Evolutionary conservation across 2,797 vertebrate species (phyloP).

Genomic region (Argyrosomus regius): DNA sequence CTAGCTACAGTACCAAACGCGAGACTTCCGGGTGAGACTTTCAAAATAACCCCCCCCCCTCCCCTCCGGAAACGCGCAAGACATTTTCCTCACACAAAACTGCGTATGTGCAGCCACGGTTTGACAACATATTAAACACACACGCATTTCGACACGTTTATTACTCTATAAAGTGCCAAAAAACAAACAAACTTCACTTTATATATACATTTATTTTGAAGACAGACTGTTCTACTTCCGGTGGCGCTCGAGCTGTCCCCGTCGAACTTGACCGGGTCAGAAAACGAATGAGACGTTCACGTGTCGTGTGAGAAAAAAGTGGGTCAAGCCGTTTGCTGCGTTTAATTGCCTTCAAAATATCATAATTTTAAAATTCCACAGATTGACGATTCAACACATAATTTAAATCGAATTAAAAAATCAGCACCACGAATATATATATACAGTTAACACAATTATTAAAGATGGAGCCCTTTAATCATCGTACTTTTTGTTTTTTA

Average conservation of each 20-base stretch:
- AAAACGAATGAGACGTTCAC: slow-evolving; percentile 24
- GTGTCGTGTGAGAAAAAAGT: slow-evolving; percentile 53
- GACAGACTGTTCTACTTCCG: accelerated
- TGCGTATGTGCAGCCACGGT: accelerated
- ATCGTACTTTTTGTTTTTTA: not conserved
- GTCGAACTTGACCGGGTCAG: slow-evolving; percentile 6
- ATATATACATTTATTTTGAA: slow-evolving; percentile 32
- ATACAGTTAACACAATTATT: too few relatives aligned
- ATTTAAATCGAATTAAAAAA: not conserved
- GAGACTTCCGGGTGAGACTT: slow-evolving; percentile 24
- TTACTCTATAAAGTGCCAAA: too few relatives aligned
- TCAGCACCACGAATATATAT: too few relatives aligned
- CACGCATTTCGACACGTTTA: too few relatives aligned
- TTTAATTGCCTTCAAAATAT: slow-evolving; percentile 4
- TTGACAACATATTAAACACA: too few relatives aligned
- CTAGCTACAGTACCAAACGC: accelerated
- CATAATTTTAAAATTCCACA: accelerated
- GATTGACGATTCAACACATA: accelerated
- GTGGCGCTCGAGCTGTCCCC: accelerated
- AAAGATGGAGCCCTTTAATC: not conserved
- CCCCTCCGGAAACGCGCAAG: not conserved
- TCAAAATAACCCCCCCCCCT: slow-evolving; percentile 24
- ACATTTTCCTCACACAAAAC: accelerated
- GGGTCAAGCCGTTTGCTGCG: slow-evolving; percentile 64
- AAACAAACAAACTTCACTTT: too few relatives aligned